These are phyloP conservation scores for Panzeria rudis DNA, from an alignment of 2,888 invertebrate species.

Conservation along the genomic window DNA sequence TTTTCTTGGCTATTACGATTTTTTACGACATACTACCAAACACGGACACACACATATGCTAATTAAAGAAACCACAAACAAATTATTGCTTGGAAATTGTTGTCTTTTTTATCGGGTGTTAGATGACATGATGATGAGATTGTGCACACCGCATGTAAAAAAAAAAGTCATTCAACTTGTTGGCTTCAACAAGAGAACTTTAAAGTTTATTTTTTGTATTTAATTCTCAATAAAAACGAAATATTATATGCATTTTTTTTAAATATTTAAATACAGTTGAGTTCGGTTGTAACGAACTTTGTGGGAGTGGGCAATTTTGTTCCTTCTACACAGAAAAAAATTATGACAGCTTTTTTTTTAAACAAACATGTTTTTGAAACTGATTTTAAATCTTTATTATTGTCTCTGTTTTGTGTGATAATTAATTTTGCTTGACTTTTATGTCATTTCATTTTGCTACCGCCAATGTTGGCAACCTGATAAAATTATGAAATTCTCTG, in stretches of 20 bases:
- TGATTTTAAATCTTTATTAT: too few relatives aligned
- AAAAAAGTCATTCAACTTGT: conserved; percentile 64
- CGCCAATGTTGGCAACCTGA: too few relatives aligned
- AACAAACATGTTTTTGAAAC: too few relatives aligned
- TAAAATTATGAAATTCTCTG: too few relatives aligned
- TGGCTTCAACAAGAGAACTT: conserved; percentile 19
- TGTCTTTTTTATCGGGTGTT: conserved; percentile 30
- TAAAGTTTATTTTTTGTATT: neutral
- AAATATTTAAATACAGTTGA: neutral
- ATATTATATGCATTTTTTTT: conserved; percentile 3
- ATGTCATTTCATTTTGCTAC: too few relatives aligned
- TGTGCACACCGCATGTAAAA: conserved; percentile 27
- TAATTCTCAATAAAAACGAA: neutral
- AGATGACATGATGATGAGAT: conserved; percentile 55
- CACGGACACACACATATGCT: conserved; percentile 11
- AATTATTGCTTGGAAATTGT: conserved; percentile 31
- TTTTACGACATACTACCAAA: neutral
- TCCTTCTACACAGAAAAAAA: too few relatives aligned
- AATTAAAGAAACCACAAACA: conserved; percentile 50
- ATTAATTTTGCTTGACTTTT: too few relatives aligned
- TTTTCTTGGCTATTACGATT: too few relatives aligned
- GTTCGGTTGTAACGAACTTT: too few relatives aligned
- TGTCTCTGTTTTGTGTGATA: too few relatives aligned
- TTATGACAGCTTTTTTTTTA: too few relatives aligned
- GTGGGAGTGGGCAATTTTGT: too few relatives aligned